phyloP scores from a whole-genome alignment of 2,113 vertebrate genomes.

The Arvicanthis niloticus region DNA sequence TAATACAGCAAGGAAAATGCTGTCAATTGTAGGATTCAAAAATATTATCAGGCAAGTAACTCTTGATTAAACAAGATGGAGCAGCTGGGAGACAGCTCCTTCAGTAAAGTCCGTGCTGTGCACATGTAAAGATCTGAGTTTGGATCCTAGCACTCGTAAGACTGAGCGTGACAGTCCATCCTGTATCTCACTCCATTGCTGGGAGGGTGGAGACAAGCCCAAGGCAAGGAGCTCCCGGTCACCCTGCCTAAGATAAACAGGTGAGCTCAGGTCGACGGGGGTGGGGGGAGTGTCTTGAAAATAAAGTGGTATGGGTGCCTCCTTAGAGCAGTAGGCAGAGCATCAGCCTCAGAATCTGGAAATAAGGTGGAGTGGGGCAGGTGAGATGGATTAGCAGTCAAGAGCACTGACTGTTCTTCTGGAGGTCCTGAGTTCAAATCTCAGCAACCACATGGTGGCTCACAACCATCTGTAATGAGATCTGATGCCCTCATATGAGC shows the following conservation, averaged over 20 bases:
- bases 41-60: neutral
- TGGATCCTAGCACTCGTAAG: neutral
- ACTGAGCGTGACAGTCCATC: neutral
- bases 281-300: neutral
- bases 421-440: too few species aligned
- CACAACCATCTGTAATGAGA: too few species aligned
- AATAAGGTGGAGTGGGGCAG: too few species aligned
- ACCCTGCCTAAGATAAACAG: neutral
- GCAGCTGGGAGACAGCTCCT: neutral
- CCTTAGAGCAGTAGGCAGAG: too few species aligned
- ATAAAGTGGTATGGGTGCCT: too few species aligned
- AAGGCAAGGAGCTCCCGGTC: neutral
- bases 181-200: neutral
- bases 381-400: too few species aligned
- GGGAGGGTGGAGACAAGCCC: neutral
- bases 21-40: neutral
- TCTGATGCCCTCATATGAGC: too few species aligned
- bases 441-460: too few species aligned
- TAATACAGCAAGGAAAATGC: slow-evolving; percentile 14
- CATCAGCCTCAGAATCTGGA: too few species aligned
- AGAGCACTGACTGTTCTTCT: too few species aligned
- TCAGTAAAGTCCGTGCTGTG: too few species aligned
- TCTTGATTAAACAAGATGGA: neutral
- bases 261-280: neutral
- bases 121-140: neutral